Evolutionary conservation across 2,888 invertebrate species (phyloP).

Genomic region (Pelosia muscerda): DNA sequence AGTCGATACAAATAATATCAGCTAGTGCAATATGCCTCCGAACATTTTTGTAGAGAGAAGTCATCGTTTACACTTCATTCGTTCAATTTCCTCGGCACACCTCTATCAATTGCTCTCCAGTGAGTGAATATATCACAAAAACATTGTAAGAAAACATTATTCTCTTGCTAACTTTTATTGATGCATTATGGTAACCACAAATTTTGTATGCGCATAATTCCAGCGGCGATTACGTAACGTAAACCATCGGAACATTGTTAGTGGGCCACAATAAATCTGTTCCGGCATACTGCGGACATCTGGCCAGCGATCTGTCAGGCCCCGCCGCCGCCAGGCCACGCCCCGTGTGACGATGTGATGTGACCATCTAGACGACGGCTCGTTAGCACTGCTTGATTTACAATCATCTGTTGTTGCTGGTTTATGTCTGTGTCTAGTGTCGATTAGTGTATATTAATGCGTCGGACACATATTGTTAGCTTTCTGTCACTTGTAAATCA

Average conservation of each 20-base stretch:
- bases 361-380: not conserved
- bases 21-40: too few relatives aligned
- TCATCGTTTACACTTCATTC: not conserved
- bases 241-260: constrained; percentile 25
- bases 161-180: not conserved
- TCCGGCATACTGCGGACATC: constrained; percentile 13
- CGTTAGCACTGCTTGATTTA: constrained; percentile 3
- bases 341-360: too few relatives aligned
- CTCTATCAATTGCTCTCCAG: not conserved
- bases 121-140: not conserved
- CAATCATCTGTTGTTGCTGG: constrained; percentile 1
- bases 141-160: not conserved
- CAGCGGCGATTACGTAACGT: constrained; percentile 18
- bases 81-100: not conserved
- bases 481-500: not conserved
- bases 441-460: constrained; percentile 3
- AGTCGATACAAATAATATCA: too few relatives aligned
- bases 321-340: constrained; percentile 4
- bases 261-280: constrained; percentile 30
- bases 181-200: constrained; percentile 17
- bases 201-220: constrained; percentile 10
- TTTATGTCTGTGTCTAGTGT: not conserved
- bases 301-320: constrained; percentile 14
- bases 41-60: not conserved
- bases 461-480: not conserved